Evolutionary conservation across 1,140 invertebrate genomes (phyloP).

Genomic region (Trissolcus basalis): DNA sequence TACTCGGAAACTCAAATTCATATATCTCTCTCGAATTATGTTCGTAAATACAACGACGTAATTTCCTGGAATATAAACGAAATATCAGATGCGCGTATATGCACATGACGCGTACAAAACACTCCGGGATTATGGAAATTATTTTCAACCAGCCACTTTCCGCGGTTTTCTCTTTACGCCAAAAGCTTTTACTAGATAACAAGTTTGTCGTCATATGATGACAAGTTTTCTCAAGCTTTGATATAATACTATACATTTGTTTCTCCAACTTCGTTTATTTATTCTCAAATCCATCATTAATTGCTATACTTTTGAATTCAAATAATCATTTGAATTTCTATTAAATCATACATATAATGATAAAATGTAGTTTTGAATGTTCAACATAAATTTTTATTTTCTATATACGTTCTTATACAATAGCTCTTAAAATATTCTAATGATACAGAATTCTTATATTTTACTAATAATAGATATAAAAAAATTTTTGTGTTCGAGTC

Average conservation of each 20-base stretch:
- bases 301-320: too few species aligned
- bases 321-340: too few species aligned
- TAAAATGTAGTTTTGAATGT: too few species aligned
- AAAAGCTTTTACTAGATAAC: slow-evolving; percentile 32
- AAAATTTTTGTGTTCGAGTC: too few species aligned
- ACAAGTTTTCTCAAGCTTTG: slow-evolving; percentile 63
- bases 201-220: slow-evolving; percentile 58
- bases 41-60: slow-evolving; percentile 37
- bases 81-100: slow-evolving; percentile 26
- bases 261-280: slow-evolving; percentile 64
- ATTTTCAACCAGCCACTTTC: slow-evolving; percentile 37
- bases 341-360: too few species aligned
- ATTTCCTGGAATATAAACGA: slow-evolving; percentile 43
- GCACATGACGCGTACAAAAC: slow-evolving; percentile 15
- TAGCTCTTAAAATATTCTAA: too few species aligned
- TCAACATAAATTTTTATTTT: too few species aligned
- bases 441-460: too few species aligned
- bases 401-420: too few species aligned
- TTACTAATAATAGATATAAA: too few species aligned
- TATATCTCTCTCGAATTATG: slow-evolving; percentile 42
- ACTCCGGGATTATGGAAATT: slow-evolving; percentile 34
- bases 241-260: too few species aligned
- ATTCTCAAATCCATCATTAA: slow-evolving; percentile 31
- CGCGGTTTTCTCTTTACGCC: slow-evolving; percentile 23
- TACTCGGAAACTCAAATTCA: slow-evolving; percentile 59